A percentile compares a stretch with the other conserved stretches of the same genome.
phyloP scores from a whole-genome alignment of 2,797 vertebrate genomes.

The Poeciliopsis paucimaculata region DNA sequence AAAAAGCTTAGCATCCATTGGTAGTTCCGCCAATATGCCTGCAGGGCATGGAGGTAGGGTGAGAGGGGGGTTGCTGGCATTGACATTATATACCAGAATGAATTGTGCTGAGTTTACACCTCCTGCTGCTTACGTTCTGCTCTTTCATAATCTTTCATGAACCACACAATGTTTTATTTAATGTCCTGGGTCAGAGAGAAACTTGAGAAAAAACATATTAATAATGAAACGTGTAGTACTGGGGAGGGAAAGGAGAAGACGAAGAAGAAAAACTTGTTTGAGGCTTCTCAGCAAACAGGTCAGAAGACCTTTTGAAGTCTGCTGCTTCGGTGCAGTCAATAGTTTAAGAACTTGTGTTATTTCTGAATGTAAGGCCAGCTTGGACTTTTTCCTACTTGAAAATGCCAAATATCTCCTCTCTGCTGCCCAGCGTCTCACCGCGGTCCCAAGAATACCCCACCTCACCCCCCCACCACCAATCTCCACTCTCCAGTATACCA shows the following conservation, averaged over 20 bases:
- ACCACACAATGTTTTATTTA: slow-evolving; percentile 99
- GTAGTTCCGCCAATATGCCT: slow-evolving; percentile 97
- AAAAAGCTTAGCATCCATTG: slow-evolving; percentile 99
- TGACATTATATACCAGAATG: slow-evolving; percentile 95
- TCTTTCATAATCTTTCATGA: slow-evolving; percentile 99
- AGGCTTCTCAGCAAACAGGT: slow-evolving; percentile 87
- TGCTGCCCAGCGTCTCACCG: slow-evolving; percentile 71
- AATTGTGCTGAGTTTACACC: slow-evolving; percentile 93
- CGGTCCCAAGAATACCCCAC: slow-evolving; percentile 47
- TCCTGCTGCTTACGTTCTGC: slow-evolving; percentile 97
- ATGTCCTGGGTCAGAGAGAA: slow-evolving; percentile 98
- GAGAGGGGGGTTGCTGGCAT: slow-evolving; percentile 86
- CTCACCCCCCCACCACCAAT: no score
- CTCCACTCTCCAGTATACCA: slow-evolving; percentile 34
- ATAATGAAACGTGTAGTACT: slow-evolving; percentile 85
- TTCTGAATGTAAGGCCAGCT: slow-evolving; percentile 84
- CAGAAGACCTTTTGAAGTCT: slow-evolving; percentile 86
- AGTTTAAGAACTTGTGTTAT: slow-evolving; percentile 88
- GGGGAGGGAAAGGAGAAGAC: slow-evolving; percentile 72
- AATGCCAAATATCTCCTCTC: slow-evolving; percentile 80
- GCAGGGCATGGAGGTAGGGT: slow-evolving; percentile 85
- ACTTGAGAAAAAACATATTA: slow-evolving; percentile 92
- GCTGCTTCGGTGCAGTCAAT: slow-evolving; percentile 85
- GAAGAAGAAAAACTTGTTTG: slow-evolving; percentile 80
- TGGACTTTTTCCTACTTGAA: slow-evolving; percentile 82